Evolutionary conservation across 2,113 vertebrate genomes (phyloP), one percentile per base, ranked within the genome.

Genomic region (Paraplagusia blochii): DNA sequence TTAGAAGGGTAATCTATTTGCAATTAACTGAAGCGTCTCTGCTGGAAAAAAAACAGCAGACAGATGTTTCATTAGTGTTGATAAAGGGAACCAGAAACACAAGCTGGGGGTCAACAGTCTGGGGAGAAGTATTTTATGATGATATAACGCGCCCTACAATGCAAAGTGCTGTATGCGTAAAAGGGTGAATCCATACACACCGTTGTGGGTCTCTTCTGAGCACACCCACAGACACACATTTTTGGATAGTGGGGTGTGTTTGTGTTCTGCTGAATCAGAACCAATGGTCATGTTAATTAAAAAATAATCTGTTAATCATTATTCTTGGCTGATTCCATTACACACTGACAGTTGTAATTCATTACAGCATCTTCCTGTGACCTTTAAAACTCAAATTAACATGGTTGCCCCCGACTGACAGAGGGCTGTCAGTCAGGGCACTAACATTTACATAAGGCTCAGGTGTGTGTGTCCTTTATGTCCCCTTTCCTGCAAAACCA

Each of bases 21-120:
- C 70, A 76, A 83, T 83, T 80, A 87, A 69, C 62, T 17, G 74
- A 36, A 53, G 39, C 14, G 38, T 69, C 75, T 79, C 76, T 65
- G 77, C 48, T 72, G 63, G 66, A 70, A 69, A 58, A 69, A 58
- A 29, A 74, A 58, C 69, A 75, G 63, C 72, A 57, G 72, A 68
- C 86, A 84, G 81, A 80, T 88, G 86, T 86, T 82, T 77, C 79
- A 83, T 85, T 86, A 84, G 75, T 54, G 58, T 66, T 62, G 69
- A 84, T 81, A 56, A 71, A 69, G 53, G 57, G 13, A 81, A 80
- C 65, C 74, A 76, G 72, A 85, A 83, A 84, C 82, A 85, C 75
- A 73, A 22, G 71, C 76, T 72, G 59, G 74, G 81, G 81, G 77
- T 85, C 84, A 80, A 35, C 46, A 69, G 73, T 74, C 79, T 72